Conservation (phyloP, 2,797 vertebrate genomes). For the Pseudomugil tenellus region DNA sequence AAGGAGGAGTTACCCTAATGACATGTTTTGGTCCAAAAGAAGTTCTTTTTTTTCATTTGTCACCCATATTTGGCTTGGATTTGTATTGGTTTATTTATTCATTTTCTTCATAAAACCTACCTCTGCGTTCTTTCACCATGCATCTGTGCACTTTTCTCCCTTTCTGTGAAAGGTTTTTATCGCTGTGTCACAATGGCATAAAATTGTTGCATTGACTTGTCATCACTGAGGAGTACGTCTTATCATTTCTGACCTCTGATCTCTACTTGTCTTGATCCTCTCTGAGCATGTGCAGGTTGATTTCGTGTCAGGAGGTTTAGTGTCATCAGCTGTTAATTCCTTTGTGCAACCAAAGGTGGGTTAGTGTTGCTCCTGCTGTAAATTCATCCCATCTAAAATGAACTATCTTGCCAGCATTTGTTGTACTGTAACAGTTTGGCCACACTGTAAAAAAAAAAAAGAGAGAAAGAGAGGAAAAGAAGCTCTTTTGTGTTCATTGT, state of each 20-base stretch:
- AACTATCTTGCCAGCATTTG: constrained; percentile 43
- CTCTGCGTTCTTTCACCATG: constrained; percentile 60
- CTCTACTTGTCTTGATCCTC: not conserved
- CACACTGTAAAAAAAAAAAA: constrained; percentile 37
- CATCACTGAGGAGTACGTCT: constrained; percentile 36
- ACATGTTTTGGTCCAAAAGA: too few relatives aligned
- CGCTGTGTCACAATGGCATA: constrained; percentile 75
- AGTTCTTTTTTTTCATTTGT: not conserved
- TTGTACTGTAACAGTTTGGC: constrained; percentile 44
- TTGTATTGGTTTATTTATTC: constrained; percentile 12
- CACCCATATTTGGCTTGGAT: constrained; percentile 19
- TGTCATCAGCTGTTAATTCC: constrained; percentile 16
- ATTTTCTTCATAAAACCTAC: constrained; percentile 59
- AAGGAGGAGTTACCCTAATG: too few relatives aligned
- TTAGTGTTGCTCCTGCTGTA: not conserved
- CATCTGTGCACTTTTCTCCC: constrained; percentile 54
- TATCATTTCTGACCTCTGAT: constrained; percentile 18
- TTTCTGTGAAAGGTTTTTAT: constrained; percentile 77
- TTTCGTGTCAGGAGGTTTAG: constrained; percentile 14
- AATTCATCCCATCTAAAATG: not conserved
- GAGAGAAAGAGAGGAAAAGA: not conserved
- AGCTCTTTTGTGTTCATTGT: constrained; percentile 7
- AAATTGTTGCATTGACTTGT: constrained; percentile 42
- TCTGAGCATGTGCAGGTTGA: not conserved
- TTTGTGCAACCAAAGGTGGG: not conserved